These are phyloP conservation scores for Cydia splendana DNA, from an alignment of 1,140 invertebrate species.

Conservation along the genomic window DNA sequence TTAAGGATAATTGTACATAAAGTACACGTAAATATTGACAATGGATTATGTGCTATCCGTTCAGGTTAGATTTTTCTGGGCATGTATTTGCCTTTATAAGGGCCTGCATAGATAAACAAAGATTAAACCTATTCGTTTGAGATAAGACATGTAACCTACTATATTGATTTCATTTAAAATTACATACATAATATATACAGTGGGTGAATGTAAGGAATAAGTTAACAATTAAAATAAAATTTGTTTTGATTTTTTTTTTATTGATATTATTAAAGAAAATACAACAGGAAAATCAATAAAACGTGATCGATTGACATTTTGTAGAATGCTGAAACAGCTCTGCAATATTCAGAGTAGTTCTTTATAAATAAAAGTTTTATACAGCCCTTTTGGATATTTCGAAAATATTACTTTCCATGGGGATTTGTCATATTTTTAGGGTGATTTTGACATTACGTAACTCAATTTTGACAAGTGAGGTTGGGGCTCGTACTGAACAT, in stretches of 20 bases:
- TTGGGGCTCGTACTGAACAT: conserved; percentile 41
- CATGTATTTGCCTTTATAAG: not conserved
- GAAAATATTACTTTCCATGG: conserved; percentile 1
- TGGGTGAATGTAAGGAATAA: not conserved
- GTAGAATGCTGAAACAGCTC: not conserved
- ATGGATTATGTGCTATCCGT: no score
- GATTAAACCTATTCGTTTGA: not conserved
- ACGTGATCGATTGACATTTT: conserved; percentile 41
- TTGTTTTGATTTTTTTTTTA: not conserved
- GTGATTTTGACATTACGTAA: conserved; percentile 77
- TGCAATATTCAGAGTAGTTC: not conserved
- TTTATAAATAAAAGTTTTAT: not conserved
- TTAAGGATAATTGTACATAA: no score
- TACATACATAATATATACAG: not conserved
- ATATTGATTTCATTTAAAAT: not conserved
- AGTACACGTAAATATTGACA: no score
- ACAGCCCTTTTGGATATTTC: not conserved
- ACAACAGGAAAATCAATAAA: conserved; percentile 42
- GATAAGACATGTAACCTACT: conserved; percentile 3
- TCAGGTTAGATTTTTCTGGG: no score
- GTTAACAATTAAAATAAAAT: not conserved
- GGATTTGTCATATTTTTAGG: conserved; percentile 7
- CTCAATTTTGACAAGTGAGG: conserved; percentile 68
- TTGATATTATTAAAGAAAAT: not conserved
- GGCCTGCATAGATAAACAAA: not conserved